These are phyloP conservation scores for Galaxea fascicularis DNA, from an alignment of 92 coral and sea anemone genomes.

Conservation along the genomic window DNA sequence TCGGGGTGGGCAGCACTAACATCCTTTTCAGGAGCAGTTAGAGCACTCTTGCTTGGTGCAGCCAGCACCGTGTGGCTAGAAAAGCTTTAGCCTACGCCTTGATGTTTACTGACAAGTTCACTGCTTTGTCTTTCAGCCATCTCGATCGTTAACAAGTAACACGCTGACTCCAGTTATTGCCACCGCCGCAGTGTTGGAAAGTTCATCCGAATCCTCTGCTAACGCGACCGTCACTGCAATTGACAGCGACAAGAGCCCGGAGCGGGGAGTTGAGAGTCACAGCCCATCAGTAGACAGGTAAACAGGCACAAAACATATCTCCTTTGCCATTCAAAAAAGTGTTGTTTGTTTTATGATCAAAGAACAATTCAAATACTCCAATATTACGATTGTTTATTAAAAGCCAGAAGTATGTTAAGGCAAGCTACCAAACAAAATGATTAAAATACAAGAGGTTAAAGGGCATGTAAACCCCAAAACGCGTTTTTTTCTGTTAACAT, in stretches of 20 bases:
- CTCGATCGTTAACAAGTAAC: conserved; percentile 17
- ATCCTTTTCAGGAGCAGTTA: not conserved
- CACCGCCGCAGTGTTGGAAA: conserved; percentile 14
- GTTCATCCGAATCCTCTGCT: conserved; percentile 42
- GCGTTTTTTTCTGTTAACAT: too few relatives aligned
- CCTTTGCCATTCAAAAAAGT: too few relatives aligned
- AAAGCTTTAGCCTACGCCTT: not conserved
- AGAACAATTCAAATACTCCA: too few relatives aligned
- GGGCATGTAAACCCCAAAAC: too few relatives aligned
- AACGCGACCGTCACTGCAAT: conserved; percentile 29
- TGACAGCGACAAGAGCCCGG: conserved; percentile 31
- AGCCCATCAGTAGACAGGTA: conserved; percentile 40
- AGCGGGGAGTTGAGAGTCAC: conserved; percentile 22
- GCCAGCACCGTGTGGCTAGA: not conserved
- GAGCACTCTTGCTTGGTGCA: not conserved
- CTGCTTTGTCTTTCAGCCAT: not conserved
- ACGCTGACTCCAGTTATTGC: conserved; percentile 36
- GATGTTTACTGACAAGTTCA: not conserved
- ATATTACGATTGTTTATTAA: too few relatives aligned
- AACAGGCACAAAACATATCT: not conserved
- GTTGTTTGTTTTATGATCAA: too few relatives aligned
- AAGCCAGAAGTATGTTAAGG: too few relatives aligned
- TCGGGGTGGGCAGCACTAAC: too few relatives aligned
- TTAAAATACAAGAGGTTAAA: too few relatives aligned
- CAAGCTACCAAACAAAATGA: too few relatives aligned